A percentile compares a stretch with the other conserved stretches of the same genome.
These are phyloP conservation scores for Nothobranchius kuhntae DNA, from an alignment of 2,113 vertebrate genomes.

Conservation along the genomic window DNA sequence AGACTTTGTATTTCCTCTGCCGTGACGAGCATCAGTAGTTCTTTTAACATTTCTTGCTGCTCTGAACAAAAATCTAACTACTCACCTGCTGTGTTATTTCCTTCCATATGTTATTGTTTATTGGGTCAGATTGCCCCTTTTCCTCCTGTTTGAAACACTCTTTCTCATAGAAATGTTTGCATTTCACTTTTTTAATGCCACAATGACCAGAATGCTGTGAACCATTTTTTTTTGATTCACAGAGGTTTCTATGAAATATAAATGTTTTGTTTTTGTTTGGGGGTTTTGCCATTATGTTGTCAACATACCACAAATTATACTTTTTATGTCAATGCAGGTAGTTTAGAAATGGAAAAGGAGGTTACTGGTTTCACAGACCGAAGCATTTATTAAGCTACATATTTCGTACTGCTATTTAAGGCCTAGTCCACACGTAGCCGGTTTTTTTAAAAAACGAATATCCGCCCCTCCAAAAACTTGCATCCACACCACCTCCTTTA, in stretches of 20 bases:
- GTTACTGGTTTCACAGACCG: background rate
- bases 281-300: background rate
- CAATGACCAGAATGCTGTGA: background rate
- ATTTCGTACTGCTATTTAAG: background rate
- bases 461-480: no score
- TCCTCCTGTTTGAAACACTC: background rate
- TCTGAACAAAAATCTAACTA: conserved; percentile 10
- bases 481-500: no score
- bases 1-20: conserved; percentile 5
- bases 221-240: background rate
- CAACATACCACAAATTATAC: background rate
- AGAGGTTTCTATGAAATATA: background rate
- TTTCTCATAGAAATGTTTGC: background rate
- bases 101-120: conserved; percentile 30
- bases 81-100: conserved; percentile 37
- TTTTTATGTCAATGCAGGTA: background rate
- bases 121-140: conserved; percentile 25
- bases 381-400: background rate
- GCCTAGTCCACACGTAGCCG: no score
- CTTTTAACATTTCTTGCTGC: conserved; percentile 17
- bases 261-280: background rate
- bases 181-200: background rate
- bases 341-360: background rate
- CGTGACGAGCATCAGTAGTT: conserved; percentile 17
- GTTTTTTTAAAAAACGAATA: no score